Conservation (phyloP, 2,113 vertebrate species). For the Cynopterus brachyotis region DNA sequence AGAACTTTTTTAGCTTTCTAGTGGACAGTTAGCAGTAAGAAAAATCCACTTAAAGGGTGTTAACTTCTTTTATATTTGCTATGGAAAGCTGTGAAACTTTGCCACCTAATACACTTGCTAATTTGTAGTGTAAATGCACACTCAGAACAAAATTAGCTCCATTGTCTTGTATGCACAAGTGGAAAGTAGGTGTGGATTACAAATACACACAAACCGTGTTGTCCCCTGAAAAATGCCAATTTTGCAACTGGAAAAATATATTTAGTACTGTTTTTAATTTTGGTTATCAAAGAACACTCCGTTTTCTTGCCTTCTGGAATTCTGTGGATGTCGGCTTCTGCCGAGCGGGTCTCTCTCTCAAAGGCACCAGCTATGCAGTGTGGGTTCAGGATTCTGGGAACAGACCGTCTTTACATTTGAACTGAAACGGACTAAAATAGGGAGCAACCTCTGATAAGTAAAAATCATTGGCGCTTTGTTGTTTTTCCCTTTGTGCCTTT, state of each 20-base stretch:
- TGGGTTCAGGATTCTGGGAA: conserved; percentile 82
- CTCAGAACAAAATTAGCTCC: background rate
- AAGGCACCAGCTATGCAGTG: conserved; percentile 53
- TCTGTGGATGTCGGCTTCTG: background rate
- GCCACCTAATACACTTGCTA: background rate
- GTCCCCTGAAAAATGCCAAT: background rate
- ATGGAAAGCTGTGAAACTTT: background rate
- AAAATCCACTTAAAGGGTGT: conserved; percentile 26
- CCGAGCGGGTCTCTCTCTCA: conserved; percentile 18
- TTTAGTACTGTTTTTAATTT: background rate
- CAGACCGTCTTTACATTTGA: conserved; percentile 70
- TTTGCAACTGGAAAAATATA: background rate
- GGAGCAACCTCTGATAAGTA: conserved; percentile 89
- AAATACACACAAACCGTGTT: background rate
- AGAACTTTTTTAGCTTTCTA: background rate
- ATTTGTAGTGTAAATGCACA: background rate
- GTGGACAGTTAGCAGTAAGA: conserved; percentile 52
- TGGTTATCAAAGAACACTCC: background rate
- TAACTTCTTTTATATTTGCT: conserved; percentile 29
- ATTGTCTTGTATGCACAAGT: background rate
- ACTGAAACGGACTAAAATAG: conserved; percentile 84
- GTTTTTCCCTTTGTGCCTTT: conserved; percentile 84
- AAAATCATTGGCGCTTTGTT: conserved; percentile 88
- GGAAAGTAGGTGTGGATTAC: background rate
- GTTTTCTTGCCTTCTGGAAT: background rate